Evolutionary conservation across 2,113 vertebrate genomes (phyloP), one percentile per base, ranked within the genome.

Genomic region (Ellobius talpinus): DNA sequence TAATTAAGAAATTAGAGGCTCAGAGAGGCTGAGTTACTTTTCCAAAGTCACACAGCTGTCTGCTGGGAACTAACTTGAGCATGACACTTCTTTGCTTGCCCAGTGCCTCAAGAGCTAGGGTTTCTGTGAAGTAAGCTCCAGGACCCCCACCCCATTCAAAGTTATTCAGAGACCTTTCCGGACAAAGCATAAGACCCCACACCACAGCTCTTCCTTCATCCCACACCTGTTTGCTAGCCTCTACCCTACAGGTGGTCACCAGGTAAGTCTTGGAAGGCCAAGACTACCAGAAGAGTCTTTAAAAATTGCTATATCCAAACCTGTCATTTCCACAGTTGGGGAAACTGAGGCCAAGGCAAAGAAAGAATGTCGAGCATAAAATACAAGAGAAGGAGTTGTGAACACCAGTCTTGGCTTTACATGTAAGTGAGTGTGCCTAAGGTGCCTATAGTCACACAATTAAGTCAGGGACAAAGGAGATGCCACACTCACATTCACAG

Each of bases 111-210:
- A 73, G 39, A 68, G 70, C 10, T 23, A 3, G 3, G 55, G 24
- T 7, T 31, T 26, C n/a, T 1, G 31, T 6, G 52, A 73, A 45
- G 26, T 3, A 3, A 24, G 16, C 42, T 29, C 47, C 88, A 33
- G 42, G 55, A 42, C 9, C 33, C 16, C 17, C 36, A 42, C 50
- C 39, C 14, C 23, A 12, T 16, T 45, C 11, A 0, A 47, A 9
- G 42, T 19, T 50, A n/a, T 55, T 65, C 42, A 42, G 11, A 42
- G 72, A 10, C 21, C 29, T 58, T 13, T 1, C n/a, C 45, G 24
- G 55, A 47, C 23, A 55, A 26, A 36, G 31, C 66, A 17, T 5
- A 0, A 36, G 74, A n/a, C 0, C 1, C 1, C 29, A 2, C 3
- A 42, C 0, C 13, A 3, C 0, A 9, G 58, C 13, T 6, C 8